These are phyloP conservation scores for Otis tarda DNA, from an alignment of 2,113 vertebrate genomes.

Conservation along the genomic window DNA sequence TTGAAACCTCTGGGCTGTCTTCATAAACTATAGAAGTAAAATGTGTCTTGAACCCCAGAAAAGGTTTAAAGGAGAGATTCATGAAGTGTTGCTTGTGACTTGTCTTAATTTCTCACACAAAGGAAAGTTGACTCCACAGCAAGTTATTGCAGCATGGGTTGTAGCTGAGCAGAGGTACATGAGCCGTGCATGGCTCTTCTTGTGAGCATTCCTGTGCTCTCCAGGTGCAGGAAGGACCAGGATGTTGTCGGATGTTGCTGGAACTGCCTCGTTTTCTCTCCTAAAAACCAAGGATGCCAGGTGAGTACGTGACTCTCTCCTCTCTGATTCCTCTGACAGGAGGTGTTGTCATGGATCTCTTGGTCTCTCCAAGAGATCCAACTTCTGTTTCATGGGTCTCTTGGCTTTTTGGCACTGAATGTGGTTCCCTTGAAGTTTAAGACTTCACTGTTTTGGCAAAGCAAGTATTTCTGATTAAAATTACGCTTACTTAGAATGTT, in stretches of 20 bases:
- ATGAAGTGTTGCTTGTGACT: background rate
- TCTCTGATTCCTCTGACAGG: background rate
- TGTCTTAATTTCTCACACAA: background rate
- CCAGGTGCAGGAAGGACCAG: background rate
- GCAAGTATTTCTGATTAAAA: background rate
- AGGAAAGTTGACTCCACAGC: background rate
- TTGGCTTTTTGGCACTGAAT: background rate
- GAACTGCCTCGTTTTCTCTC: background rate
- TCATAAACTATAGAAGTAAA: slow-evolving; percentile 27
- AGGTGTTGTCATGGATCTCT: background rate
- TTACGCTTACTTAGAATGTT: background rate
- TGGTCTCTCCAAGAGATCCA: background rate
- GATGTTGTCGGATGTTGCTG: background rate
- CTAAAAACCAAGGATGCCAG: background rate
- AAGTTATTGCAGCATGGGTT: background rate
- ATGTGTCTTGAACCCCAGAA: background rate
- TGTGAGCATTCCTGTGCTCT: background rate
- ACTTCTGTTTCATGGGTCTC: background rate
- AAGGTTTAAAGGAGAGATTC: slow-evolving; percentile 8
- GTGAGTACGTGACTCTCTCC: background rate
- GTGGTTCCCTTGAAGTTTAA: background rate
- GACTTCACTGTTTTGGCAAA: background rate
- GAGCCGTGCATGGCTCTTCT: background rate
- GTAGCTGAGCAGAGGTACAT: background rate
- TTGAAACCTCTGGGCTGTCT: background rate